Evolutionary conservation across 2,113 vertebrate genomes (phyloP).

Genomic region (Pterocles gutturalis): DNA sequence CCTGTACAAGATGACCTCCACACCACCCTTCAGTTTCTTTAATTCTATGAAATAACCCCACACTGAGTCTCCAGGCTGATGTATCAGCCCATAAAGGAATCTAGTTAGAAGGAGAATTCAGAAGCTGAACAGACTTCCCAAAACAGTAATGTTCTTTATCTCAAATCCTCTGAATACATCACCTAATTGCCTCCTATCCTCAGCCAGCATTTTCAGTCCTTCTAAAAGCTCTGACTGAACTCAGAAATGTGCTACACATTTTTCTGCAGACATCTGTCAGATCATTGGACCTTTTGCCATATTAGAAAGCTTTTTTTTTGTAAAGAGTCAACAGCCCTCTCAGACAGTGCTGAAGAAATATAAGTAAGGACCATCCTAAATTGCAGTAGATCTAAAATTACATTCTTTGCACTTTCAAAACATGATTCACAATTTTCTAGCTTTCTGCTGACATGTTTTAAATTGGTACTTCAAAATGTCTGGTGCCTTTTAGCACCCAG

Average conservation of each 20-base stretch:
- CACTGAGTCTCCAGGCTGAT: background rate
- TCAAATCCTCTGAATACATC: background rate
- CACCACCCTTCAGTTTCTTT: background rate
- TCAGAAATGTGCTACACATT: background rate
- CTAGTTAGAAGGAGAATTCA: background rate
- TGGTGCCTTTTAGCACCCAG: background rate
- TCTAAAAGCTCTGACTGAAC: background rate
- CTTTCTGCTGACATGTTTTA: background rate
- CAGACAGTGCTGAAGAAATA: background rate
- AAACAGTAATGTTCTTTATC: background rate
- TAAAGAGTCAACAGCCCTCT: background rate
- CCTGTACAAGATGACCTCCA: background rate
- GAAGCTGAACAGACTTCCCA: background rate
- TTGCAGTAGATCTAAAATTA: background rate
- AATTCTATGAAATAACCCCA: background rate
- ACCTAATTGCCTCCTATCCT: background rate
- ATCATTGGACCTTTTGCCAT: background rate
- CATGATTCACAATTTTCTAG: background rate
- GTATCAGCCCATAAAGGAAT: background rate
- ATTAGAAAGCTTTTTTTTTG: background rate
- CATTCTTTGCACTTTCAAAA: background rate
- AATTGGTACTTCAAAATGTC: background rate
- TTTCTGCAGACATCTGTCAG: background rate
- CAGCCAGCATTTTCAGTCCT: background rate
- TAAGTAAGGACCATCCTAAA: background rate